Evolutionary conservation across 2,113 vertebrate species (phyloP).

Genomic region (Perca flavescens): DNA sequence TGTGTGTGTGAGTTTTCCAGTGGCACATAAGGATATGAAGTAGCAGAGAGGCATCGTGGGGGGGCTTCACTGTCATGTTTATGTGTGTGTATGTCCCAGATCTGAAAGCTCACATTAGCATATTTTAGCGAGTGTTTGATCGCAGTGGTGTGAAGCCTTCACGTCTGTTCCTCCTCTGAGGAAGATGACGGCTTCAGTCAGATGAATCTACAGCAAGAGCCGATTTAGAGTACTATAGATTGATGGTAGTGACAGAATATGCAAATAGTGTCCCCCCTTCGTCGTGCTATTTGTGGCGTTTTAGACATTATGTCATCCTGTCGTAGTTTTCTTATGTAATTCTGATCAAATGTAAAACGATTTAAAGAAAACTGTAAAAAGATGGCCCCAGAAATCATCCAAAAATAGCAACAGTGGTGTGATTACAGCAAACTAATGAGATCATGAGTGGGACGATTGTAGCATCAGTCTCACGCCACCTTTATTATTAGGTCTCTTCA

Average conservation of each 20-base stretch:
- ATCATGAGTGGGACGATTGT: background rate
- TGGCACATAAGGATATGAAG: background rate
- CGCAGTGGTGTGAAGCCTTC: slow-evolving; percentile 54
- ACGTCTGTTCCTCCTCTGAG: slow-evolving; percentile 54
- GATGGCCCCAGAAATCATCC: slow-evolving; percentile 13
- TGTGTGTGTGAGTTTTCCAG: slow-evolving; percentile 2
- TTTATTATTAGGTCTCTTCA: slow-evolving; percentile 16
- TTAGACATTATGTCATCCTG: background rate
- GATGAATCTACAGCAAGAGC: slow-evolving; percentile 18
- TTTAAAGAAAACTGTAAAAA: background rate
- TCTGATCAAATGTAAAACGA: background rate
- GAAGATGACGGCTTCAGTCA: slow-evolving; percentile 43
- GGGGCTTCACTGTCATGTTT: slow-evolving; percentile 30
- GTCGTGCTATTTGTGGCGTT: background rate
- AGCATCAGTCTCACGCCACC: background rate
- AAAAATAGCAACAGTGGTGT: slow-evolving; percentile 33
- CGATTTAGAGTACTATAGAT: background rate
- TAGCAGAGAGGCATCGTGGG: slow-evolving; percentile 25
- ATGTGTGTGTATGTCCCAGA: slow-evolving; percentile 48
- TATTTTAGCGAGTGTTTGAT: slow-evolving; percentile 67
- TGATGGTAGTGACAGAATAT: background rate
- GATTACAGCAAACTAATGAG: slow-evolving; percentile 7
- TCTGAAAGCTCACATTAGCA: slow-evolving; percentile 60
- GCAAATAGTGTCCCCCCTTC: background rate
- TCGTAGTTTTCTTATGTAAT: background rate